Percentiles rank a stretch among this genome's conserved stretches.
phyloP scores from a whole-genome alignment of 2,113 vertebrate species.

The Okapia johnstoni region DNA sequence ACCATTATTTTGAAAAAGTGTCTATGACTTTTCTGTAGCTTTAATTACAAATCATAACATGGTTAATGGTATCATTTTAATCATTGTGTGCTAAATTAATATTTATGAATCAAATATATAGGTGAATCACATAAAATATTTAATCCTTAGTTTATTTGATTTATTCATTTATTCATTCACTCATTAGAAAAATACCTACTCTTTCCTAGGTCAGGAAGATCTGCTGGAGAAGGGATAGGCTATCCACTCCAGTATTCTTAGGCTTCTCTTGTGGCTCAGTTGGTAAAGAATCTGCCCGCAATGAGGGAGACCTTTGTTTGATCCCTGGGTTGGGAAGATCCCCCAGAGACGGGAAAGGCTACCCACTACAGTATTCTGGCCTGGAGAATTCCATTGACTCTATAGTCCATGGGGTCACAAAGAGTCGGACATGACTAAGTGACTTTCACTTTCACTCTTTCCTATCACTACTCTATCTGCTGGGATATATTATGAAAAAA shows the following conservation, averaged over 20 bases:
- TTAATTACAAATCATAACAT: background rate
- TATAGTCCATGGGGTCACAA: background rate
- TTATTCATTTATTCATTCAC: background rate
- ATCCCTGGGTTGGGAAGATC: background rate
- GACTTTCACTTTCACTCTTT: background rate
- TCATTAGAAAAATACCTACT: background rate
- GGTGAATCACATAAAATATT: background rate
- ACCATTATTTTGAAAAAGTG: background rate
- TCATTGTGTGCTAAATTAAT: background rate
- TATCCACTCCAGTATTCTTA: background rate
- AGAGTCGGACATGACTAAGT: background rate
- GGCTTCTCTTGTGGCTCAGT: background rate
- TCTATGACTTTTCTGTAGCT: background rate
- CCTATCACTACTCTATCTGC: background rate
- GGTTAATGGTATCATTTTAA: background rate
- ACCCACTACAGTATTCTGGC: background rate
- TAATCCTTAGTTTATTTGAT: background rate
- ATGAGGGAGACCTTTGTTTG: background rate
- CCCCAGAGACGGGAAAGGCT: background rate
- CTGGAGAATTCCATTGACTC: background rate
- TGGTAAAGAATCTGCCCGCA: background rate
- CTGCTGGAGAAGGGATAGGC: background rate
- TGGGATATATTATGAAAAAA: background rate
- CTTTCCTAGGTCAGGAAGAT: accelerated
- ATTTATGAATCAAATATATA: background rate